Conservation (phyloP, 2,797 vertebrate species). For the Cynopterus sphinx region DNA sequence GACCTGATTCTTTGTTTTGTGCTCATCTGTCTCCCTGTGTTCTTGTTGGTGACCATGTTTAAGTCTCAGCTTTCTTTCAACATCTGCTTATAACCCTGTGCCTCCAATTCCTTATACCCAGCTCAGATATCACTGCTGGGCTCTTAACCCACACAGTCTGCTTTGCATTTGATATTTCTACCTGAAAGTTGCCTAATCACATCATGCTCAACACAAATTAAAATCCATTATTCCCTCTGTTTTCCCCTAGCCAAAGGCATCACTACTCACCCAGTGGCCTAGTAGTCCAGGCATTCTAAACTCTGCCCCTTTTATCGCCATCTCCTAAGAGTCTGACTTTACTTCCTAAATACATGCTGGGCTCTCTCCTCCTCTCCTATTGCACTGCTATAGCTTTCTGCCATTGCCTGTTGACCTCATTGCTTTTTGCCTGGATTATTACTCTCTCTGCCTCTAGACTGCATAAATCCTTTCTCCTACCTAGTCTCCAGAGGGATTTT, state of each 20-base stretch:
- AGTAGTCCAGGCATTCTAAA: not conserved
- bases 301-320: not conserved
- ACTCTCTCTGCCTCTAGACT: not conserved
- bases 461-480: not conserved
- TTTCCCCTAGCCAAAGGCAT: not conserved
- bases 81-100: not conserved
- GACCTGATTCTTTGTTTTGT: not conserved
- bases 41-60: not conserved
- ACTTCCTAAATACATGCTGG: not conserved
- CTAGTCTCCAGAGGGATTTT: not conserved
- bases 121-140: not conserved
- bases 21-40: not conserved
- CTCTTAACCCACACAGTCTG: not conserved
- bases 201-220: not conserved
- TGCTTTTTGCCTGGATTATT: not conserved
- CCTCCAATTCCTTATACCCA: not conserved
- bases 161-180: not conserved
- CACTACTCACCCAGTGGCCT: not conserved
- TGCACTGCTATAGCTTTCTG: not conserved
- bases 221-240: not conserved
- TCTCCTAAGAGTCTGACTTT: not conserved
- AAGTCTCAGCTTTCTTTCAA: not conserved
- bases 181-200: not conserved
- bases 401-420: not conserved
- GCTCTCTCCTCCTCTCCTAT: not conserved